These are phyloP conservation scores for Tipula confusa DNA, from an alignment of 2,888 invertebrate species.

Conservation along the genomic window DNA sequence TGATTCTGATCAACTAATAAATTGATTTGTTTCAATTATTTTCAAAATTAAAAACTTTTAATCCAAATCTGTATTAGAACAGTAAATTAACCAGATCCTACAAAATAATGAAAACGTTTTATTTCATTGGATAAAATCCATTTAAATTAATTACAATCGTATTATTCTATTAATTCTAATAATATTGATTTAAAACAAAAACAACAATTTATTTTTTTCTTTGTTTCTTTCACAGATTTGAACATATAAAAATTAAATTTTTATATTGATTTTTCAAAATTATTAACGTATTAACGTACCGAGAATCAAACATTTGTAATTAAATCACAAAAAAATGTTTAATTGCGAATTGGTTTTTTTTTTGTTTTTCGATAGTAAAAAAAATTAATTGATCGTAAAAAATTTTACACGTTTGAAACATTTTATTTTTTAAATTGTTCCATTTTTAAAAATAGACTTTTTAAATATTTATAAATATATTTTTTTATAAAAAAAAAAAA, in stretches of 20 bases:
- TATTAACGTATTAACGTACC: background rate
- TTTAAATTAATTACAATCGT: background rate
- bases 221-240: slow-evolving; percentile 20
- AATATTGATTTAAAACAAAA: background rate
- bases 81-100: background rate
- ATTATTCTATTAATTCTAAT: background rate
- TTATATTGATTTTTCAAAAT: background rate
- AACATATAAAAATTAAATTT: background rate
- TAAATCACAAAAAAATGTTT: background rate
- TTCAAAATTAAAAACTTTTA: background rate
- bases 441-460: background rate
- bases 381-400: background rate
- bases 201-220: background rate
- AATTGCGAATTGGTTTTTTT: background rate
- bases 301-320: no score
- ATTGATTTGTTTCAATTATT: no score
- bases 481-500: background rate
- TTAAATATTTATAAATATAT: background rate
- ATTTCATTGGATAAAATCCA: background rate
- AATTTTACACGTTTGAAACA: background rate
- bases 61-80: background rate
- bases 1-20: no score
- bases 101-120: background rate
- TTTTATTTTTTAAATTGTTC: background rate
- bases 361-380: background rate